A percentile compares a stretch with the other conserved stretches of the same genome.
Conservation (phyloP, 23 tunicate species). For the Styela plicata region DNA sequence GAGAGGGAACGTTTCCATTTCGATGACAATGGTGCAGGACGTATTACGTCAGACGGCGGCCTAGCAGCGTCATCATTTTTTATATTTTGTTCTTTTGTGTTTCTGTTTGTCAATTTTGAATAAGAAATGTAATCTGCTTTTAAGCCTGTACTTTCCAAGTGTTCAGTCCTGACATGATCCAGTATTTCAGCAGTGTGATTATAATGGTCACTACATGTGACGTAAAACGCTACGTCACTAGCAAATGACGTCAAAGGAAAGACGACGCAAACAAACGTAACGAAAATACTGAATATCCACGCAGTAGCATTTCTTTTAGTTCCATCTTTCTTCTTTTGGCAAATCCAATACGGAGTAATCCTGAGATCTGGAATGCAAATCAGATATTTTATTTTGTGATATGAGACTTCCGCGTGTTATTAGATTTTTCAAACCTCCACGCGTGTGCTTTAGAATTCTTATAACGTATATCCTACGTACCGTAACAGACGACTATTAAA, state of each 20-base stretch:
- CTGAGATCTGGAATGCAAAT: conserved; percentile 33
- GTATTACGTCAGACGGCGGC: background rate
- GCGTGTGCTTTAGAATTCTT: too few species aligned
- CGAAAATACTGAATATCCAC: conserved; percentile 58
- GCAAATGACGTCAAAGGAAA: conserved; percentile 59
- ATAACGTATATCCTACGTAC: too few species aligned
- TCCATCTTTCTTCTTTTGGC: conserved; percentile 29
- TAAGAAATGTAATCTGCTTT: background rate
- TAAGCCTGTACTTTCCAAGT: background rate
- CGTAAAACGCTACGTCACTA: conserved; percentile 75
- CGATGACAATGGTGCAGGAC: background rate
- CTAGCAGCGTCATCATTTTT: background rate
- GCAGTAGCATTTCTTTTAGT: conserved; percentile 36
- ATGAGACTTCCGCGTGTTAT: too few species aligned
- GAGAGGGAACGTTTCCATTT: background rate
- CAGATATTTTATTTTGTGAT: too few species aligned
- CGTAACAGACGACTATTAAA: too few species aligned
- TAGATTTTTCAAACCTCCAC: too few species aligned
- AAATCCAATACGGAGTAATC: conserved; percentile 43
- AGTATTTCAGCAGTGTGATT: conserved; percentile 65
- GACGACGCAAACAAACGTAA: conserved; percentile 56
- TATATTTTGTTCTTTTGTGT: background rate
- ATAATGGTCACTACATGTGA: conserved; percentile 74
- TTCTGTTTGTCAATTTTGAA: background rate
- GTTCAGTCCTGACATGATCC: conserved; percentile 22